Conservation (phyloP, 2,113 vertebrate species). For the Lanius collurio region DNA sequence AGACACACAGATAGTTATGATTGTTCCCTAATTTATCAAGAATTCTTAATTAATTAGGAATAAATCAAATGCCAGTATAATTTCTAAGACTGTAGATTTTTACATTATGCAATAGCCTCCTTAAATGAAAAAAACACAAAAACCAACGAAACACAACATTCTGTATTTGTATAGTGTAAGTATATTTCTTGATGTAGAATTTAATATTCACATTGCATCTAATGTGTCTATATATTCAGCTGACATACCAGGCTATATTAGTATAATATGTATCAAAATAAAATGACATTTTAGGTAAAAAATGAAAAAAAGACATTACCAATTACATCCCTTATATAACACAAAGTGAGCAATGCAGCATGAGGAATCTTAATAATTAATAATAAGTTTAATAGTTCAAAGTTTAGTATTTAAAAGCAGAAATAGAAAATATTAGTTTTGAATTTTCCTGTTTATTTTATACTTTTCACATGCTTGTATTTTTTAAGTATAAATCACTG, state of each 20-base stretch:
- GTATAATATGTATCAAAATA: not conserved
- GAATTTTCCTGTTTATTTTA: not conserved
- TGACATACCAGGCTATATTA: not conserved
- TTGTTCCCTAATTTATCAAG: not conserved
- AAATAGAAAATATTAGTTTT: not conserved
- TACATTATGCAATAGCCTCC: not conserved
- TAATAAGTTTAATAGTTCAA: not conserved
- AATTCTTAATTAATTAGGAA: not conserved
- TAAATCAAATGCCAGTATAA: not conserved
- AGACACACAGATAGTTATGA: not conserved
- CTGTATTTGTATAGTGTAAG: not conserved
- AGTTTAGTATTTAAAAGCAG: not conserved
- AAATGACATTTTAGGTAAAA: rapidly evolving
- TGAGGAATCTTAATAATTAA: not conserved
- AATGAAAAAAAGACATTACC: not conserved
- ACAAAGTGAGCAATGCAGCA: not conserved
- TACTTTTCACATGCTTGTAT: not conserved
- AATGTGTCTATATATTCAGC: not conserved
- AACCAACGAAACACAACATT: not conserved
- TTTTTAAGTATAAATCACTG: not conserved
- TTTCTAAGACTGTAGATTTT: not conserved
- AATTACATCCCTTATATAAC: not conserved
- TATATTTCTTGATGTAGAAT: not conserved
- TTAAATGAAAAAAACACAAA: not conserved
- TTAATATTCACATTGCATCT: not conserved